Percentiles rank a stretch among this genome's conserved stretches.
These are phyloP conservation scores for Pyrocephalus nanus DNA, from an alignment of 2,797 vertebrate species.

Conservation along the genomic window DNA sequence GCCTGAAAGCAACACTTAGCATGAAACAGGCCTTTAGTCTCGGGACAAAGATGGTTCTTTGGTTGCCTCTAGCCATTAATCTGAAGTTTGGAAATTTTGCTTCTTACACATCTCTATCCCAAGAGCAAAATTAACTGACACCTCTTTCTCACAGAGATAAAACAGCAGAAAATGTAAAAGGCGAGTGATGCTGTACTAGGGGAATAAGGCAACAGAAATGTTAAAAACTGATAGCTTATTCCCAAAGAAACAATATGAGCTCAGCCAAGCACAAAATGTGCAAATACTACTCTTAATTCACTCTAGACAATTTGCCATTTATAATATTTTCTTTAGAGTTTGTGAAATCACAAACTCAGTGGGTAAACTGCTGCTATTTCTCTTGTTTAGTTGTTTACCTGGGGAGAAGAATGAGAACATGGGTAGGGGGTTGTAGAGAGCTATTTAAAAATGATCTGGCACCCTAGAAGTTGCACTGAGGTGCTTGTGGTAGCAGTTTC, in stretches of 20 bases:
- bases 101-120: constrained; percentile 4
- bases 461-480: background rate
- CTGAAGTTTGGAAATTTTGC: constrained; percentile 66
- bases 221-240: constrained; percentile 66
- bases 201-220: constrained; percentile 66
- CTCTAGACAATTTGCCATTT: constrained; percentile 48
- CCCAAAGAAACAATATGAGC: constrained; percentile 67
- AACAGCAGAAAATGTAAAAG: constrained; percentile 50
- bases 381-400: constrained; percentile 15
- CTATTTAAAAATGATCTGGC: constrained; percentile 21
- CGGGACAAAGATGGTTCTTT: constrained; percentile 8
- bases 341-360: background rate
- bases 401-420: background rate
- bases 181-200: constrained; percentile 34
- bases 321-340: constrained; percentile 67
- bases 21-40: constrained; percentile 42
- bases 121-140: constrained; percentile 61
- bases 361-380: constrained; percentile 38
- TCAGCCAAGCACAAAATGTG: constrained; percentile 57
- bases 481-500: background rate
- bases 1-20: constrained; percentile 27
- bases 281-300: constrained; percentile 68
- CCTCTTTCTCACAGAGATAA: constrained; percentile 40
- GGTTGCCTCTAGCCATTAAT: constrained; percentile 51
- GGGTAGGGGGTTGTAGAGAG: background rate